Conservation (phyloP, 2,888 invertebrate genomes). For the Eupithecia dodoneata region DNA sequence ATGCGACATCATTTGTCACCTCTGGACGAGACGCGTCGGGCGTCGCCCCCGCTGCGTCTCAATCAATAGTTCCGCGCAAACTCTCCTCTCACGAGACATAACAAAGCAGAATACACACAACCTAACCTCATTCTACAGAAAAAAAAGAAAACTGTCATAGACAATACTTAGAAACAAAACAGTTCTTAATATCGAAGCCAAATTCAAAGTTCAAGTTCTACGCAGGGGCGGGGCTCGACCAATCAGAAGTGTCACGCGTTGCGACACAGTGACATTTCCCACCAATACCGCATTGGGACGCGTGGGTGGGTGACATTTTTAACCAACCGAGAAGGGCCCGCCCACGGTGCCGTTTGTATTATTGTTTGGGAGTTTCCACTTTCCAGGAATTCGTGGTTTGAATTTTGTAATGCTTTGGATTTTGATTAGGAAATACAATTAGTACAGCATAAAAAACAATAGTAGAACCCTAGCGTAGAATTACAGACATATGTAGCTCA, state of each 20-base stretch:
- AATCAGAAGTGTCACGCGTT: constrained; percentile 75
- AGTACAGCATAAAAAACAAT: too few species aligned
- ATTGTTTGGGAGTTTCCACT: constrained; percentile 34
- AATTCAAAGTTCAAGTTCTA: constrained; percentile 32
- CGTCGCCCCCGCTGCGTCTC: constrained; percentile 60
- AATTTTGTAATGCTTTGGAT: background rate
- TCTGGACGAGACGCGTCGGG: constrained; percentile 56
- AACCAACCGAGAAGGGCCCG: constrained; percentile 64
- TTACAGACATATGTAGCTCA: too few species aligned
- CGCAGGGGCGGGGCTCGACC: constrained; percentile 68
- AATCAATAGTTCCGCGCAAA: constrained; percentile 76
- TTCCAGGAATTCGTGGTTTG: constrained; percentile 22
- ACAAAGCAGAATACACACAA: constrained; percentile 38
- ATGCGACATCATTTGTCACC: constrained; percentile 58
- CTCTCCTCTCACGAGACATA: constrained; percentile 55
- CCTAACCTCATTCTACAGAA: constrained; percentile 22
- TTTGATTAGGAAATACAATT: background rate
- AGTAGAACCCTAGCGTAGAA: too few species aligned
- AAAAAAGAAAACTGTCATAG: constrained; percentile 20
- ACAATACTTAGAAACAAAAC: constrained; percentile 6
- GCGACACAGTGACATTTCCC: constrained; percentile 79
- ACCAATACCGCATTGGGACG: constrained; percentile 65
- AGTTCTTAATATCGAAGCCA: constrained; percentile 11
- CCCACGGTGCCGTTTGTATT: constrained; percentile 54
- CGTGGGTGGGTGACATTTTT: constrained; percentile 73